A percentile compares a stretch with the other conserved stretches of the same genome.
phyloP scores from a whole-genome alignment of 2,113 vertebrate genomes.

The Urocynchramus pylzowi region DNA sequence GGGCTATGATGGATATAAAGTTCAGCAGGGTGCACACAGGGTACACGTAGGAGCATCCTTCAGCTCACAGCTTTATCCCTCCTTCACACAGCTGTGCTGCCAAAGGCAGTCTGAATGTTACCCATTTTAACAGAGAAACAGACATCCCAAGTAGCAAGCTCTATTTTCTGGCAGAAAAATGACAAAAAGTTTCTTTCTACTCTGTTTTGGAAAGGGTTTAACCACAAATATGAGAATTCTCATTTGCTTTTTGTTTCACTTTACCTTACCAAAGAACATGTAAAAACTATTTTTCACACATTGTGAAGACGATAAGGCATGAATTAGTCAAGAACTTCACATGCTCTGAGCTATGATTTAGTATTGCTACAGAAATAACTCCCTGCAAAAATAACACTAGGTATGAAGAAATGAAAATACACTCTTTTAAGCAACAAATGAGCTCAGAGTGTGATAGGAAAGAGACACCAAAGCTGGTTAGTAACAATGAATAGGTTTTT shows the following conservation, averaged over 20 bases:
- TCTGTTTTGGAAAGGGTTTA: not conserved
- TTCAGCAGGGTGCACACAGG: not conserved
- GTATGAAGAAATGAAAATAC: not conserved
- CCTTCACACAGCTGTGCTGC: not conserved
- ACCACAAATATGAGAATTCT: not conserved
- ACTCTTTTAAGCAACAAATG: not conserved
- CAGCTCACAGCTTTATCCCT: not conserved
- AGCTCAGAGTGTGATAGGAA: not conserved
- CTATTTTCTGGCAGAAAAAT: not conserved
- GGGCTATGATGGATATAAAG: not conserved
- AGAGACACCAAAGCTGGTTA: not conserved
- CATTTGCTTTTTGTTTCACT: not conserved
- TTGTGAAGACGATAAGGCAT: not conserved
- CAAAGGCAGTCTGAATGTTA: not conserved
- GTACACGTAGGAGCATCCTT: not conserved
- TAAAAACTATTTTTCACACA: not conserved
- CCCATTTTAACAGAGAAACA: not conserved
- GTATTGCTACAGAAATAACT: not conserved
- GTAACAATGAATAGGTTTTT: not conserved
- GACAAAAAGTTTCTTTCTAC: not conserved
- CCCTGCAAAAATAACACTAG: not conserved
- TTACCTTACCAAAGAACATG: not conserved
- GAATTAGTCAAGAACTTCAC: not conserved
- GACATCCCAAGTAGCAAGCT: not conserved
- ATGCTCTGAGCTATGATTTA: not conserved